Conservation (phyloP, 2,797 vertebrate species). For the Furcifer pardalis region DNA sequence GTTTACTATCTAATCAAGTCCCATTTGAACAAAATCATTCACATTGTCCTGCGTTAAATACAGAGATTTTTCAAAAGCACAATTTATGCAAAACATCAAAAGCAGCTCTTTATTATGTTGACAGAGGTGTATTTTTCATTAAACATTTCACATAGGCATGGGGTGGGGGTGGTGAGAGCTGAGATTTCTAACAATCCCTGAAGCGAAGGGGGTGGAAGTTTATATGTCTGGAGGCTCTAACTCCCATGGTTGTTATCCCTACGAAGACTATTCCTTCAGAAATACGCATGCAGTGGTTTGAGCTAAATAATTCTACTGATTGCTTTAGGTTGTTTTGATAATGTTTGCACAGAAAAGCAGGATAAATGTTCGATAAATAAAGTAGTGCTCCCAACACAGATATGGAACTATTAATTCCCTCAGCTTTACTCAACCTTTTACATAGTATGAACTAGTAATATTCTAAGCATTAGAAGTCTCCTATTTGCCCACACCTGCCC, state of each 20-base stretch:
- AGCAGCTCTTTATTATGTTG: not conserved
- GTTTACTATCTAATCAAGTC: constrained; percentile 13
- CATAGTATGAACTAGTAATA: not conserved
- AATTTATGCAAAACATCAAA: not conserved
- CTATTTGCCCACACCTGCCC: not conserved
- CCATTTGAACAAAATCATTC: not conserved
- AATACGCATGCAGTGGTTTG: not conserved
- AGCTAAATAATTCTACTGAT: not conserved
- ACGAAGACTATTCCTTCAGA: not conserved
- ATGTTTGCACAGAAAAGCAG: not conserved
- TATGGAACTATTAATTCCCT: not conserved
- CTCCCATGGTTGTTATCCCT: not conserved
- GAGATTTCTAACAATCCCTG: not conserved
- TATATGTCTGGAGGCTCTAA: not conserved
- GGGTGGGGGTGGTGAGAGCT: not conserved
- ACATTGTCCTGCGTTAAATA: not conserved
- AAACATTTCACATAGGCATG: not conserved
- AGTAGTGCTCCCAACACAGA: not conserved
- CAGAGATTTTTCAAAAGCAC: not conserved
- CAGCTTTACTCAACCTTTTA: not conserved
- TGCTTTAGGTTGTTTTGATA: not conserved
- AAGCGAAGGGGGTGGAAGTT: not conserved
- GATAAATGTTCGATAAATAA: not conserved
- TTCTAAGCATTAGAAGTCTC: not conserved
- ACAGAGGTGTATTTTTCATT: not conserved